Evolutionary conservation across 64 coral and sea anemone genomes (phyloP), one percentile per base, ranked within the genome.

Genomic region (Stichodactyla helianthus): DNA sequence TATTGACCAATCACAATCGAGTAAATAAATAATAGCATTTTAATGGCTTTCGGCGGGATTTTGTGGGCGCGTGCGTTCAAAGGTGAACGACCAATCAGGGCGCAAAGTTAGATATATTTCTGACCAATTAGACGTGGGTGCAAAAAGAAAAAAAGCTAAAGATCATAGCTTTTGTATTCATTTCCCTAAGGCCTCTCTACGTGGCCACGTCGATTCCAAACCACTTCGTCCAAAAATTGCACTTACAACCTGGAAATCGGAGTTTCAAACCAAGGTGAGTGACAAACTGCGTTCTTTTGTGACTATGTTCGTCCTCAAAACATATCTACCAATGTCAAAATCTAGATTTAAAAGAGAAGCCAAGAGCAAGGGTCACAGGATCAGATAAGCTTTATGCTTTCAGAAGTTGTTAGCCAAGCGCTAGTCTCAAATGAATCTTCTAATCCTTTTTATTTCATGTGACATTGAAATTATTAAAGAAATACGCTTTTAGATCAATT

Each of bases 21-120:
- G 68, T 31, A 35, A 74, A 74, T 31, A 74, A 74, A 74, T 74
- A 31, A 74, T 74, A 35, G 68, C 68, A 74, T 74, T 74, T 74
- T 13, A 31, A 74, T 70, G 68, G 68, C 68, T 74, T 74, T 74
- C 68, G 68, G n/a, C 68, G 68, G 25, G 68, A 74, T 74, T 74
- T 74, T 74, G 68, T 74, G 68, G 68, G 68, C 25, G 68, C 68
- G 26, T 13, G 65, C 68, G 68, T 23, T 23, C 22, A 23, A 74
- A 74, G 68, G 7, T 10, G 23, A 10, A 27, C 11, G 68, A 35
- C 68, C 68, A 74, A 74, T 74, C 68, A 74, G 22, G 11, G 11
- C 27, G 25, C 25, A 31, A 14, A 23, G 25, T 74, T 74, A 74
- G 8, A 27, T 7, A 27, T 27, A 27, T 23, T 74, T 31, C 23